These are phyloP conservation scores for Archivesica marissinica DNA, from an alignment of 1,140 invertebrate genomes.

Conservation along the genomic window DNA sequence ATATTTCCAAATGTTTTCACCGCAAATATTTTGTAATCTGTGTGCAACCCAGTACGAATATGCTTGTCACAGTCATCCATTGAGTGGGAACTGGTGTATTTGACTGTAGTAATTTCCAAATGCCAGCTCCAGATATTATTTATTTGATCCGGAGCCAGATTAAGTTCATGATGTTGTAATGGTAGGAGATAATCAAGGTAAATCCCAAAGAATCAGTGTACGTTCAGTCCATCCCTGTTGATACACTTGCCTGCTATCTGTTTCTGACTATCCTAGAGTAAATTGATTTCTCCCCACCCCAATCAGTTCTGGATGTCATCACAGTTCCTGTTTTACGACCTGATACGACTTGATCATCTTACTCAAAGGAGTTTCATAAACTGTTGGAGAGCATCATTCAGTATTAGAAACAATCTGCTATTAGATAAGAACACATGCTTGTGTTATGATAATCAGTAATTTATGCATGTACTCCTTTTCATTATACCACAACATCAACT, in stretches of 20 bases:
- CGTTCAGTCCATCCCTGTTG: neutral
- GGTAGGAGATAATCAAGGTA: constrained; percentile 11
- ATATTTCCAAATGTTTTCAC: no score
- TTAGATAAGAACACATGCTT: neutral
- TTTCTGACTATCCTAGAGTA: neutral
- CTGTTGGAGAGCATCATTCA: no score
- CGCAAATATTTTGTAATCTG: no score
- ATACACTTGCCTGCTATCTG: no score
- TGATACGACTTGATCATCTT: neutral
- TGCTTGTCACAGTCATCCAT: constrained; percentile 6
- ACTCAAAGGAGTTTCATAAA: neutral
- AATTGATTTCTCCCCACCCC: constrained; percentile 4
- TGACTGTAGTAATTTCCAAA: constrained; percentile 24
- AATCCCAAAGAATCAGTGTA: neutral
- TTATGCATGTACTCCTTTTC: neutral
- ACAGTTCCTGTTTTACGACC: neutral
- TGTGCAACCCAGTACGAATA: neutral
- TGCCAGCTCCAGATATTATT: constrained; percentile 6
- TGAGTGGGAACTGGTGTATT: neutral
- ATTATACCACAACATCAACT: neutral
- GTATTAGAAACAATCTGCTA: neutral
- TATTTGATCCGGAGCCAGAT: constrained; percentile 9
- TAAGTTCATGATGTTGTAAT: neutral
- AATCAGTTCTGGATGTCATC: neutral
- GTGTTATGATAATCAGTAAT: neutral